phyloP scores from a whole-genome alignment of 2,888 invertebrate genomes.

The Diarsia rubi region DNA sequence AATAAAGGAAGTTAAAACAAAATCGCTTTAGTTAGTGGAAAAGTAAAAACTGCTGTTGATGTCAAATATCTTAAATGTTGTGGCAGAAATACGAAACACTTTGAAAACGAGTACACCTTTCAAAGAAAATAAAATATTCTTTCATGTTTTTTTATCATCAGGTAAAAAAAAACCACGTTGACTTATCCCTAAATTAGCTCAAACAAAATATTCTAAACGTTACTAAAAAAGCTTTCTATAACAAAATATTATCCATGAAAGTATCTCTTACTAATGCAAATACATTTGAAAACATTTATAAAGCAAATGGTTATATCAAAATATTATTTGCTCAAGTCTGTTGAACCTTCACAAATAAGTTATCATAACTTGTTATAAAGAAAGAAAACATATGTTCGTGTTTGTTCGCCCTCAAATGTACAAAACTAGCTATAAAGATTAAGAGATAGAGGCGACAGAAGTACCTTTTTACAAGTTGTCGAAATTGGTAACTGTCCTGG shows the following conservation, averaged over 20 bases:
- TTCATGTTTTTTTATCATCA: background rate
- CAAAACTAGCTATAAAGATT: conserved; percentile 66
- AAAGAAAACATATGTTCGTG: conserved; percentile 80
- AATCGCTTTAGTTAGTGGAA: no score
- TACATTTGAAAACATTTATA: conserved; percentile 70
- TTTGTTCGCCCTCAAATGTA: conserved; percentile 79
- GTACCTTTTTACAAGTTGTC: background rate
- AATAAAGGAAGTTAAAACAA: no score
- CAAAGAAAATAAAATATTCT: background rate
- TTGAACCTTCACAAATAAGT: conserved; percentile 82
- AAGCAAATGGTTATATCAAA: conserved; percentile 76
- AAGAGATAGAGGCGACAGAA: conserved; percentile 47
- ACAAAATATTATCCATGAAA: conserved; percentile 33
- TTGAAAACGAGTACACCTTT: background rate
- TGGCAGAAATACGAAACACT: background rate
- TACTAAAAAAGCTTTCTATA: conserved; percentile 13
- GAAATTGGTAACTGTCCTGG: background rate
- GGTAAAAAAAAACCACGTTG: background rate
- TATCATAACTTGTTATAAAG: conserved; percentile 82
- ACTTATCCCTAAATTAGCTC: background rate
- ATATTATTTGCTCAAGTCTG: conserved; percentile 80
- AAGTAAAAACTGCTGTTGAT: no score
- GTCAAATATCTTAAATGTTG: background rate
- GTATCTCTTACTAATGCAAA: conserved; percentile 56
- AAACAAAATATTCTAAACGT: conserved; percentile 7